These are phyloP conservation scores for Parnassius glacialis DNA, from an alignment of 2,888 invertebrate genomes.

Conservation along the genomic window DNA sequence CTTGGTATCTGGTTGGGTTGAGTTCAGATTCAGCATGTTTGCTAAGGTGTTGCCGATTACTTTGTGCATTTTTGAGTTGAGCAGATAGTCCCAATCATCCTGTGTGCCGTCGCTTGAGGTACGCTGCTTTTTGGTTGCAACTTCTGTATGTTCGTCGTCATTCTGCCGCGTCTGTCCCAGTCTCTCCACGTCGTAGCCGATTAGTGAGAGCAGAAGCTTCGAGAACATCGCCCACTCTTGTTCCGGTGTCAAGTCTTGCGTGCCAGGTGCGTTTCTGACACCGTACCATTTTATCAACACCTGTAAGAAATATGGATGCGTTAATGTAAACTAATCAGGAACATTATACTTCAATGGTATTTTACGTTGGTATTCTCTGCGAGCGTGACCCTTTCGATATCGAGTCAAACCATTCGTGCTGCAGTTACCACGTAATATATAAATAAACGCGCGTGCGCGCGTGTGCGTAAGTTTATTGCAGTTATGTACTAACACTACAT, in stretches of 20 bases:
- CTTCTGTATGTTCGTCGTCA: constrained; percentile 70
- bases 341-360: too few species aligned
- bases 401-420: too few species aligned
- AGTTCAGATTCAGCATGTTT: constrained; percentile 62
- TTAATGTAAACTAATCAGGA: too few species aligned
- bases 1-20: constrained; percentile 34
- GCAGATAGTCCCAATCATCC: constrained; percentile 90
- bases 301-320: constrained; percentile 37
- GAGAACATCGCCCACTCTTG: constrained; percentile 92
- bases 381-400: too few species aligned
- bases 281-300: constrained; percentile 93
- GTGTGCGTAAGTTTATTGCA: too few species aligned
- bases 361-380: too few species aligned
- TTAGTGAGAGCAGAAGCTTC: constrained; percentile 77
- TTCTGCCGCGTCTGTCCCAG: constrained; percentile 68
- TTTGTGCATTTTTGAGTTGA: constrained; percentile 81
- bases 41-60: constrained; percentile 65
- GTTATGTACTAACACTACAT: too few species aligned
- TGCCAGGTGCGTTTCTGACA: constrained; percentile 92
- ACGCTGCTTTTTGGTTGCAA: constrained; percentile 88
- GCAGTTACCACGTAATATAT: too few species aligned
- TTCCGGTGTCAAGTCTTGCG: constrained; percentile 86
- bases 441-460: too few species aligned
- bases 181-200: constrained; percentile 87
- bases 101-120: constrained; percentile 88